Evolutionary conservation across 2,113 vertebrate species (phyloP).

Genomic region (Geothlypis trichas): DNA sequence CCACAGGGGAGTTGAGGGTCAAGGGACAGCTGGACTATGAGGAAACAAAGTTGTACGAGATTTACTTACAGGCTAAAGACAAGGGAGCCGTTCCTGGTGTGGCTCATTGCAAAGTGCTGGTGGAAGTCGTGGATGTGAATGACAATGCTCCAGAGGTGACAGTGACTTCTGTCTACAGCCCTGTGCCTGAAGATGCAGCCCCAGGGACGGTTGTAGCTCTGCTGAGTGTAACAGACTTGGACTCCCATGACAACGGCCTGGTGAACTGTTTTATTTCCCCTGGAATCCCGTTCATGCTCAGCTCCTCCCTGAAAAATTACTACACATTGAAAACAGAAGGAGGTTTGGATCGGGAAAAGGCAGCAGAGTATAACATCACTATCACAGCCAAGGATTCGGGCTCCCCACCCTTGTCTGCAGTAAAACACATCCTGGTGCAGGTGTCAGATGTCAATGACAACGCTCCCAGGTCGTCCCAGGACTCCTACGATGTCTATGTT

Average conservation of each 20-base stretch:
- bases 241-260: constrained; percentile 75
- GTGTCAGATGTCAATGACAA: constrained; percentile 83
- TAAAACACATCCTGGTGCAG: constrained; percentile 70
- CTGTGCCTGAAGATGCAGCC: constrained; percentile 76
- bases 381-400: constrained; percentile 74
- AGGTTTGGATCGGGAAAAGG: constrained; percentile 72
- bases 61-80: constrained; percentile 81
- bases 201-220: constrained; percentile 76
- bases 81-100: constrained; percentile 71
- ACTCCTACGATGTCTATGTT: constrained; percentile 83
- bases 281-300: constrained; percentile 74
- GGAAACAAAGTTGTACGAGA: constrained; percentile 71
- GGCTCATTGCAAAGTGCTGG: constrained; percentile 78
- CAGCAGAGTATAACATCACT: constrained; percentile 76
- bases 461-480: constrained; percentile 71
- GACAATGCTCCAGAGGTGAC: constrained; percentile 78
- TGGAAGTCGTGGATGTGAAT: constrained; percentile 79
- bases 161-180: constrained; percentile 77
- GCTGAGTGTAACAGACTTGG: constrained; percentile 76
- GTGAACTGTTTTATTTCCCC: constrained; percentile 74
- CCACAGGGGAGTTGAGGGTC: constrained; percentile 73
- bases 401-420: constrained; percentile 64
- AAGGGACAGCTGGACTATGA: constrained; percentile 79
- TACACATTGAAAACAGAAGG: constrained; percentile 78
- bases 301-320: constrained; percentile 78